Evolutionary conservation across 2,113 vertebrate genomes (phyloP).

Genomic region (Sciurus niger): DNA sequence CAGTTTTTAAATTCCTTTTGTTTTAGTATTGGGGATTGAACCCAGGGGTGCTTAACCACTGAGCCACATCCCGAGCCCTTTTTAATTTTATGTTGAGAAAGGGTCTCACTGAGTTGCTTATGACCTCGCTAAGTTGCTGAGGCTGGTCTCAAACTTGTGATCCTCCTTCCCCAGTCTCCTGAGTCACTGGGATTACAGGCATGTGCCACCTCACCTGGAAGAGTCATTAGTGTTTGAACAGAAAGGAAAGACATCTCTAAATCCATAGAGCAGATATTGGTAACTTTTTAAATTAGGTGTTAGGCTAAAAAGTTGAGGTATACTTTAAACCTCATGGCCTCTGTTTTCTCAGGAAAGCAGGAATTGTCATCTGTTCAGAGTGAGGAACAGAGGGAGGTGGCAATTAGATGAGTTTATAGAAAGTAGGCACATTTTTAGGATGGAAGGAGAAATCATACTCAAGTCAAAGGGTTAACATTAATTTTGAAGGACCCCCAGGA

Average conservation of each 20-base stretch:
- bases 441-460: neutral
- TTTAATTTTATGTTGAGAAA: too few relatives aligned
- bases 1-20: too few relatives aligned
- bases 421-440: neutral
- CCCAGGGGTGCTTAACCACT: too few relatives aligned
- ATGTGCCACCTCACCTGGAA: neutral
- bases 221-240: slow-evolving; percentile 2
- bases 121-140: too few relatives aligned
- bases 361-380: neutral
- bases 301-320: neutral
- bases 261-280: neutral
- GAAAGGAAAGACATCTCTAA: neutral
- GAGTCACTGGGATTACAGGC: too few relatives aligned
- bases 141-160: too few relatives aligned
- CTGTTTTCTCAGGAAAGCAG: slow-evolving; percentile 29
- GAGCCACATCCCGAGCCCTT: too few relatives aligned
- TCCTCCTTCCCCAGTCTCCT: too few relatives aligned
- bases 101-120: too few relatives aligned
- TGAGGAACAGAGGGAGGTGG: neutral
- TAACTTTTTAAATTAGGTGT: neutral
- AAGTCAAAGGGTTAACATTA: neutral
- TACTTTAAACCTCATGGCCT: neutral
- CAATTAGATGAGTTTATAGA: slow-evolving; percentile 36
- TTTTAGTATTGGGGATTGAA: too few relatives aligned
- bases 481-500: neutral